Percentiles rank a stretch among this genome's conserved stretches.
phyloP scores from a whole-genome alignment of 1,140 invertebrate species.

The Drosophila lini region DNA sequence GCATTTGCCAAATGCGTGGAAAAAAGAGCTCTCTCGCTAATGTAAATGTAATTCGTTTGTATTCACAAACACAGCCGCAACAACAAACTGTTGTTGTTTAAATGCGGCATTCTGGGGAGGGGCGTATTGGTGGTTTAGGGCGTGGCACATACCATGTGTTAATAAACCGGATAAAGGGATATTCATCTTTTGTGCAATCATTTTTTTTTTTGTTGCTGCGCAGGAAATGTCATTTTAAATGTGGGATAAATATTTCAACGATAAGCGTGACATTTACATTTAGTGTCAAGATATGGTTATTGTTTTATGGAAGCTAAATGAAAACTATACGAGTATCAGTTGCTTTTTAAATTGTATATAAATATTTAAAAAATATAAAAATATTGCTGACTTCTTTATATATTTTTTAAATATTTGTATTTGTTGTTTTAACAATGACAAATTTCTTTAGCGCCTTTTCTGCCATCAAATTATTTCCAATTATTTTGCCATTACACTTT shows the following conservation, averaged over 20 bases:
- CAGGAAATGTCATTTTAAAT: conserved; percentile 29
- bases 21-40: conserved; percentile 33
- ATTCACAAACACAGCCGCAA: conserved; percentile 46
- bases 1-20: conserved; percentile 28
- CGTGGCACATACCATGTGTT: conserved; percentile 24
- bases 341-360: background rate
- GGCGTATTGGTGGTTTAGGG: conserved; percentile 21
- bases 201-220: background rate
- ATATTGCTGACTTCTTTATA: background rate
- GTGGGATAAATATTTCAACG: conserved; percentile 22
- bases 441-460: conserved; percentile 7
- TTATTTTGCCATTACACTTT: conserved; percentile 21
- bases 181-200: background rate
- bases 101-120: conserved; percentile 6
- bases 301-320: background rate
- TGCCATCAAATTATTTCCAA: conserved; percentile 12
- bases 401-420: background rate
- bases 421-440: conserved; percentile 3
- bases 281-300: conserved; percentile 6
- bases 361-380: background rate
- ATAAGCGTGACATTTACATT: conserved; percentile 30
- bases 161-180: conserved; percentile 37
- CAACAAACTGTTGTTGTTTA: conserved; percentile 42
- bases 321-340: too few species aligned
- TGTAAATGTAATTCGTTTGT: conserved; percentile 56